Evolutionary conservation across 2,888 invertebrate species (phyloP), one percentile per base, ranked within the genome.

Genomic region (Thereva unica): DNA sequence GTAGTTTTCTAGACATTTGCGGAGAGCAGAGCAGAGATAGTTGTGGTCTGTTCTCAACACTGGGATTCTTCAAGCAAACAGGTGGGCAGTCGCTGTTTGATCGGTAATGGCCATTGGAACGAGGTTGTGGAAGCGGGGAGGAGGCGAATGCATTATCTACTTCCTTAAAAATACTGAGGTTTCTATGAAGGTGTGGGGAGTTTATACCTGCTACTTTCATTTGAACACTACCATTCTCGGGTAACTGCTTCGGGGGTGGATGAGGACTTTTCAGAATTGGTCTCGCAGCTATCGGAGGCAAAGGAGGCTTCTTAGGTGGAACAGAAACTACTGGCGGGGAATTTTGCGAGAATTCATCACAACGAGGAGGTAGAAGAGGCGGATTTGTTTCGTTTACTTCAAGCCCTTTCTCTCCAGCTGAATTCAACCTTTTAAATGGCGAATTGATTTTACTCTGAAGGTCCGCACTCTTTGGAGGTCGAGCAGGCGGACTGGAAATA

Each of bases 251-350:
- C 74, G 87, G 80, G 72, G 86, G 76, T 5, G 85, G 84, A 76
- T 87, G 87, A 72, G 86, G 81, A 68, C 86, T 86, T 5, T 78
- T 76, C 57, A 75, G 69, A 54, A 73, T 73, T 40, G 80, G 78
- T 59, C 79, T 77, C 68, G 73, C 74, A 63, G 88, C 87, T 50
- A 88, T 86, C 23, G 89, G 89, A 68, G 90, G 89, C 73, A 90
- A 77, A 38, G 89, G 89, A 44, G 89, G 89, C 78, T 89, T 90
- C 75, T 88, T 88, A 7, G 89, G 89, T 37, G 88, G 87, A 63
- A 73, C 74, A 76, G 77, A 76, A 76, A 78, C 78, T 75, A 72
- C 71, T 42, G 74, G 69, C 7, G 72, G 70, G n/a, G 70, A 61
- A 63, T 72, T 69, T 38, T 49, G 72, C 52, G 37, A 38, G 9